A percentile compares a stretch with the other conserved stretches of the same genome.
These are phyloP conservation scores for Mirza zaza DNA, from an alignment of 2,113 vertebrate species.

Conservation along the genomic window DNA sequence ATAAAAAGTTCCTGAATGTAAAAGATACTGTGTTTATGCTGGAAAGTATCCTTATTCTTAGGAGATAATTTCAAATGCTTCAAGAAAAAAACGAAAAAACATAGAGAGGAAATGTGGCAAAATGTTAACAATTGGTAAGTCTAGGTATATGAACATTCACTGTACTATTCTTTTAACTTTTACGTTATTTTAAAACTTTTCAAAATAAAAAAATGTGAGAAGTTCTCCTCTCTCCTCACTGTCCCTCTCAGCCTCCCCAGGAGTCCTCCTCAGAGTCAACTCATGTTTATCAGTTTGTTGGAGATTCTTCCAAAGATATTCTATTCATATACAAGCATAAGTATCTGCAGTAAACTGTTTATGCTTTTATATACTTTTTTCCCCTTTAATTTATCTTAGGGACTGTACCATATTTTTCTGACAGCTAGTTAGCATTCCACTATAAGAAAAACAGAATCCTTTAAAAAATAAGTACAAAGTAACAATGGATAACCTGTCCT, in stretches of 20 bases:
- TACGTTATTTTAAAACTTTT: background rate
- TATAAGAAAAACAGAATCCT: background rate
- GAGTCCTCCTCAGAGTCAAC: background rate
- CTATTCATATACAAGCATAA: background rate
- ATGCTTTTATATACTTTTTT: background rate
- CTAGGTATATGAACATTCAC: background rate
- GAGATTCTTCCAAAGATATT: background rate
- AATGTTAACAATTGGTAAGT: background rate
- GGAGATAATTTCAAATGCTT: slow-evolving; percentile 11
- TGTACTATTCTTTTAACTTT: slow-evolving; percentile 11
- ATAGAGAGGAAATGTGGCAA: background rate
- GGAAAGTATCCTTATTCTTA: background rate
- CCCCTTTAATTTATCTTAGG: background rate
- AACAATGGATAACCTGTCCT: background rate
- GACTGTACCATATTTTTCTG: background rate
- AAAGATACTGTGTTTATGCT: background rate
- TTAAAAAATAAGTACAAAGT: background rate
- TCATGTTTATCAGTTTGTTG: background rate
- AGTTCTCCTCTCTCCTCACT: background rate
- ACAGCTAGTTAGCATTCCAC: background rate
- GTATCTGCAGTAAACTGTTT: background rate
- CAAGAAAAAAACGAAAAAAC: background rate
- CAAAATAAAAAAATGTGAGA: background rate
- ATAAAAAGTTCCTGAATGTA: background rate
- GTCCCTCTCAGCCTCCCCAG: background rate